Base-by-base conservation (phyloP, 2,113 vertebrate species). In the Phalacrocorax carbo region DNA sequence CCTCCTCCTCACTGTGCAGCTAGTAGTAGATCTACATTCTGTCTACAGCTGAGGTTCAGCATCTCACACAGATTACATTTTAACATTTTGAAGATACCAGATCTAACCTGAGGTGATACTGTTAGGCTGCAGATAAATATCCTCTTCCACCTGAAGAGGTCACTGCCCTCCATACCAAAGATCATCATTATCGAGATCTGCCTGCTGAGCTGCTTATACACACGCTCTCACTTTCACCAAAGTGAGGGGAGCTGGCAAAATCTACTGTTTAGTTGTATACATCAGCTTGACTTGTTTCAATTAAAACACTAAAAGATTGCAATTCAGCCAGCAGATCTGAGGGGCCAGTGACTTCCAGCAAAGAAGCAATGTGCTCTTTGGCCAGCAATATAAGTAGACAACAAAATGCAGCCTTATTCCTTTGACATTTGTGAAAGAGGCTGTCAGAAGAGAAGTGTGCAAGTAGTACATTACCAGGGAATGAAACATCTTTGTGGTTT, bases 401-500 rank as follows among this genome's bases (percentile, higher is more conserved):
- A 68, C 30, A 87, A 95, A 94, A 76, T 16, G 34, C 65, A 93
- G 77, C 58, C 83, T 69, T 89, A 82, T 38, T 94, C 38, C 54
- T 94, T 21, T 82, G 58, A 72, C 19, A 65, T 60, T 65, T 7
- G 5, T 77, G 40, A 93, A 81, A 75, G 15, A 6, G 62, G 8
- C 54, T 85, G 80, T 91, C 71, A 81, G 66, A 82, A 83, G 71
- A 66, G 42, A 58, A 89, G 62, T 7, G 72, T 64, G 40, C 75
- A 89, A 52, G 34, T 2, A 96, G 91, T 91, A 98, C 96, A 16
- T 98, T 98, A 99, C 99, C 98, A 93, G 98, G 96, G 96, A 99
- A 99, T 4, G 99, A 99, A 93, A 99, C 99, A 54, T 99, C 99
- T 96, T 99, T 99, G 98, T 99, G 99, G 97, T 99, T 99, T 97